Evolutionary conservation across 1,140 invertebrate genomes (phyloP).

Genomic region (Meloidogyne exigua): DNA sequence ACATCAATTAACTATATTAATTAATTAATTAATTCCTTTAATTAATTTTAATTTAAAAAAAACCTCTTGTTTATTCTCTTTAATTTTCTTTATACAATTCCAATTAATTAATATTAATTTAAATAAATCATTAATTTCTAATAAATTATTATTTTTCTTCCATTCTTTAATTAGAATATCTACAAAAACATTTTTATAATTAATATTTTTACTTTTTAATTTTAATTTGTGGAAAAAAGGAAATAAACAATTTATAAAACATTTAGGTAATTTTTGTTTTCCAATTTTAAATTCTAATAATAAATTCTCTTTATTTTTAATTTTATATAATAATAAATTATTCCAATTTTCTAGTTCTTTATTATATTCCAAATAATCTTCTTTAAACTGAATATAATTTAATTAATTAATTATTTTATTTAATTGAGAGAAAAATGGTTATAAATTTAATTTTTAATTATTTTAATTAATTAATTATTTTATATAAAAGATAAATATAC

Average conservation of each 20-base stretch:
- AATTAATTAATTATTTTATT: no score
- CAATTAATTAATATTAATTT: neutral
- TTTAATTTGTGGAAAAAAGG: neutral
- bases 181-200: neutral
- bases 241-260: conserved; percentile 5
- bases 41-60: neutral
- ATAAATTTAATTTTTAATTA: no score
- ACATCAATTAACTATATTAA: neutral
- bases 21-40: no score
- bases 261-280: conserved; percentile 5
- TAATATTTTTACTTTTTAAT: neutral
- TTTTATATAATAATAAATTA: neutral
- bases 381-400: neutral
- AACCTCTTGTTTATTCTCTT: neutral
- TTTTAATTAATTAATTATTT: no score
- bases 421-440: no score
- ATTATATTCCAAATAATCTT: neutral
- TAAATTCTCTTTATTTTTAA: neutral
- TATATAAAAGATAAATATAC: no score
- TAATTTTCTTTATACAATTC: neutral
- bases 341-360: neutral
- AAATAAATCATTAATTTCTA: neutral
- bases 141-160: neutral
- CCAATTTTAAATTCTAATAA: neutral
- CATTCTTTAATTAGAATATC: neutral